Percentiles rank a stretch among this genome's conserved stretches.
Evolutionary conservation across 2,113 vertebrate species (phyloP).

Genomic region (Noctilio leporinus): DNA sequence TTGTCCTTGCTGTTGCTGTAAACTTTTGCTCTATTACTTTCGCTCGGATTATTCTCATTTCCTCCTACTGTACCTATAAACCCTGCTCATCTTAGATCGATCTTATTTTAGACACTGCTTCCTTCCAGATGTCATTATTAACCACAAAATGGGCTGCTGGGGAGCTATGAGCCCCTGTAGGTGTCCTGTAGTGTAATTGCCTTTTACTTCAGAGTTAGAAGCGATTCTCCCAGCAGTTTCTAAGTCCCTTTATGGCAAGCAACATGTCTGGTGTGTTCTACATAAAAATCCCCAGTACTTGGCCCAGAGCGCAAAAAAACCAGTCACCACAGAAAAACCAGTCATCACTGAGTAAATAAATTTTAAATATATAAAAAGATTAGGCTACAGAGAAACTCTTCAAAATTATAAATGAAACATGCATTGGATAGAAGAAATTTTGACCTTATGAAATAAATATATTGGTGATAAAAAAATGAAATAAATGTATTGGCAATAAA

Average conservation of each 20-base stretch:
- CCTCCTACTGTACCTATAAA: background rate
- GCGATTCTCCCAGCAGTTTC: background rate
- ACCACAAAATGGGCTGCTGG: background rate
- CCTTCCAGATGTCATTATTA: background rate
- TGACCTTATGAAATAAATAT: background rate
- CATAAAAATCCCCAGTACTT: background rate
- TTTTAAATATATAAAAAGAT: background rate
- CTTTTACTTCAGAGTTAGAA: background rate
- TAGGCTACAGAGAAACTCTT: background rate
- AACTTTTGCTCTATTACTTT: background rate
- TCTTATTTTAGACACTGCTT: background rate
- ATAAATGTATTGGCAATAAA: background rate
- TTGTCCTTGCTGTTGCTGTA: background rate
- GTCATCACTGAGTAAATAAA: background rate
- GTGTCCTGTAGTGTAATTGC: background rate
- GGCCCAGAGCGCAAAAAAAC: background rate
- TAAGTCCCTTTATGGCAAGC: background rate
- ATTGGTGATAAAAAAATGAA: background rate
- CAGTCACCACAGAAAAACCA: background rate
- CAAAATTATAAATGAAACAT: background rate
- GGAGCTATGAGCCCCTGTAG: background rate
- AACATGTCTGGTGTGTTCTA: background rate
- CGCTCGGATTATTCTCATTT: background rate
- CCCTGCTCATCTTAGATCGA: background rate
- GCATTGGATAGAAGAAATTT: background rate